Conservation (phyloP, 2,888 invertebrate genomes). For the Endotricha flammealis region DNA sequence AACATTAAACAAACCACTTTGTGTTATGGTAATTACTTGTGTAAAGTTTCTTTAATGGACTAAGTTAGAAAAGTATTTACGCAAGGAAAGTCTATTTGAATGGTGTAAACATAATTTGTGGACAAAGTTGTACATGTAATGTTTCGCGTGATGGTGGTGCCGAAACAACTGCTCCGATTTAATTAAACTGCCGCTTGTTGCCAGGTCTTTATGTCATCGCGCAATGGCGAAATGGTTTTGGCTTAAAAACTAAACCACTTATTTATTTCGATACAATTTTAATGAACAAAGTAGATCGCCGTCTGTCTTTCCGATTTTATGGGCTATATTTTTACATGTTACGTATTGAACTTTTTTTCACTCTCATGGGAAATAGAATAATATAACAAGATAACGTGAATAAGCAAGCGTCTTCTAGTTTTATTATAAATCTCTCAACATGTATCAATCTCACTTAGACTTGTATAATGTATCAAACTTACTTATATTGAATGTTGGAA, state of each 20-base stretch:
- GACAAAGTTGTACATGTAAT: constrained; percentile 62
- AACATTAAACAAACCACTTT: constrained; percentile 53
- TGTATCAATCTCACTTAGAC: too few species aligned
- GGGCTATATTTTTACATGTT: too few species aligned
- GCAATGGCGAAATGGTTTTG: background rate
- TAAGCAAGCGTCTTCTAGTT: too few species aligned
- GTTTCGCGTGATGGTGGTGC: constrained; percentile 52
- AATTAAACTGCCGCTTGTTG: constrained; percentile 54
- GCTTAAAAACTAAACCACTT: background rate
- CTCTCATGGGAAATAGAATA: too few species aligned
- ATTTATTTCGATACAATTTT: background rate
- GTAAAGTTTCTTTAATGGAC: constrained; percentile 65
- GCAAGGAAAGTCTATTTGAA: constrained; percentile 64
- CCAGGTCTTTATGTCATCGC: constrained; percentile 21
- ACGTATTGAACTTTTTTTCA: too few species aligned
- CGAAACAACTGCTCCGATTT: constrained; percentile 53
- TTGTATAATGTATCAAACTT: too few species aligned
- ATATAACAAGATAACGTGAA: too few species aligned
- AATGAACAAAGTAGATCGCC: too few species aligned
- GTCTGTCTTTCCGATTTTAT: too few species aligned
- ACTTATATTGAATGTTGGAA: too few species aligned
- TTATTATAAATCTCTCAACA: too few species aligned
- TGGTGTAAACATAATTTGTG: constrained; percentile 73
- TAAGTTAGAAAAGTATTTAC: constrained; percentile 67
- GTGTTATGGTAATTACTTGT: constrained; percentile 65